These are phyloP conservation scores for Diarsia brunnea DNA, from an alignment of 2,888 invertebrate genomes.

Conservation along the genomic window DNA sequence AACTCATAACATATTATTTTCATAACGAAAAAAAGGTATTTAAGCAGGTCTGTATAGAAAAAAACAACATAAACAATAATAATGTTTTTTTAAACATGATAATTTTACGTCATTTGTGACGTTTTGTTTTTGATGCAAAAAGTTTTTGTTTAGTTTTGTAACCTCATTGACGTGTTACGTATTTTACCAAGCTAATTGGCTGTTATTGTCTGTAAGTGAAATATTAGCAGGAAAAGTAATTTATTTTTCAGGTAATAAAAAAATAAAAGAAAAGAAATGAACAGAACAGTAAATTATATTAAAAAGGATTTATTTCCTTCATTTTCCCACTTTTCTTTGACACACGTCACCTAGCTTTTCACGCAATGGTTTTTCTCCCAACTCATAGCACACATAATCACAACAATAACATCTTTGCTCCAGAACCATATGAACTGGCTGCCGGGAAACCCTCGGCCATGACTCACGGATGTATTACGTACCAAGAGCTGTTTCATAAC, in stretches of 20 bases:
- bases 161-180: slow-evolving; percentile 21
- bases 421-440: not conserved
- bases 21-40: not conserved
- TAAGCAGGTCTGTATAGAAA: not conserved
- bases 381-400: not conserved
- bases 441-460: slow-evolving; percentile 37
- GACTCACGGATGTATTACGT: slow-evolving; percentile 35
- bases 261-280: too few species aligned
- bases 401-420: slow-evolving; percentile 1
- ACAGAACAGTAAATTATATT: too few species aligned
- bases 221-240: not conserved
- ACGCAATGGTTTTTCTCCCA: not conserved
- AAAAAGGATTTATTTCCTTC: too few species aligned
- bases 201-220: not conserved
- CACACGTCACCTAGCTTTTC: not conserved
- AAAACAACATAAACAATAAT: not conserved
- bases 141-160: slow-evolving; percentile 3
- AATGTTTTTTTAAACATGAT: not conserved
- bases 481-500: slow-evolving; percentile 31
- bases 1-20: too few species aligned
- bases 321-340: not conserved
- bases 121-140: slow-evolving; percentile 10
- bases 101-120: slow-evolving; percentile 30
- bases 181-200: slow-evolving; percentile 13
- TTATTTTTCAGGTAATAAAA: too few species aligned